Percentiles rank a stretch among this genome's conserved stretches.
These are phyloP conservation scores for Clarias laeviceps DNA, from an alignment of 2,797 vertebrate genomes.

Conservation along the genomic window DNA sequence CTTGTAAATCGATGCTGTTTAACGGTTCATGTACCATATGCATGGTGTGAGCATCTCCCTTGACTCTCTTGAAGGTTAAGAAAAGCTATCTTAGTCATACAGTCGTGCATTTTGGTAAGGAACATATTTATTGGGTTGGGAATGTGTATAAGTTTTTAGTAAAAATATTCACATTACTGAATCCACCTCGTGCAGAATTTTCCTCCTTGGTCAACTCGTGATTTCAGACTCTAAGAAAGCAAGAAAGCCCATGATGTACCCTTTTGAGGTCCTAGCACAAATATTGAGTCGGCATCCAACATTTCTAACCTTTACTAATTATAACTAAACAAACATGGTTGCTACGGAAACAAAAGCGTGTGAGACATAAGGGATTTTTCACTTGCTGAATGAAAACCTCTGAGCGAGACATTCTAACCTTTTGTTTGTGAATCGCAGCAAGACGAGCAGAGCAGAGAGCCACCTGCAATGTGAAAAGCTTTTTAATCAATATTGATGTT, in stretches of 20 bases:
- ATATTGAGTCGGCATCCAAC: neutral
- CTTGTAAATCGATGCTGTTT: neutral
- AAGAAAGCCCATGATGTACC: neutral
- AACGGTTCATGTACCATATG: neutral
- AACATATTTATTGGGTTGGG: neutral
- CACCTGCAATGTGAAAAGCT: neutral
- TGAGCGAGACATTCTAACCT: neutral
- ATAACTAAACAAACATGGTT: conserved; percentile 6
- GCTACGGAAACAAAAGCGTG: neutral
- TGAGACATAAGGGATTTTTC: neutral
- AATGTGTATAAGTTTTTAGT: neutral
- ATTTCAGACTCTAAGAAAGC: neutral
- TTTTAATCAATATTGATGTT: neutral
- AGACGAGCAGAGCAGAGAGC: neutral
- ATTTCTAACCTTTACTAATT: neutral
- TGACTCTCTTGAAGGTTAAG: neutral
- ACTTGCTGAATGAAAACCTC: neutral
- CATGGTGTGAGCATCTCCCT: neutral
- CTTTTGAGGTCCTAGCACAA: neutral
- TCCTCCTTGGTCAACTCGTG: neutral
- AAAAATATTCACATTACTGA: neutral
- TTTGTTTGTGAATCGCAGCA: neutral
- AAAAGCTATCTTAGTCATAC: neutral
- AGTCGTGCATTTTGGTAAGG: neutral
- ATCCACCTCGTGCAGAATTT: neutral